Percentiles rank a stretch among this genome's conserved stretches.
Evolutionary conservation across 1,140 invertebrate species (phyloP).

Genomic region (Rhynchophorus ferrugineus): DNA sequence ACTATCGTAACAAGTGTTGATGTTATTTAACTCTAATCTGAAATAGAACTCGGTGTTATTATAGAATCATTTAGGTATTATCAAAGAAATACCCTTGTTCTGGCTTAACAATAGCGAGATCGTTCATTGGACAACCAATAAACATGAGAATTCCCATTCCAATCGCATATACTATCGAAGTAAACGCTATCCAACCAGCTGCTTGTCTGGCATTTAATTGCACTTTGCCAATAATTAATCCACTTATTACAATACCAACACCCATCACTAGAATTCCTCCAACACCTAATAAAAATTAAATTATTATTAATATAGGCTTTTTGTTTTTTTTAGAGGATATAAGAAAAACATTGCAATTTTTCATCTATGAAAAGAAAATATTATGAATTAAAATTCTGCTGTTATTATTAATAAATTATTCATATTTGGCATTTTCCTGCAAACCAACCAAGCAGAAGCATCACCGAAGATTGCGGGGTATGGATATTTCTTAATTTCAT

Average conservation of each 20-base stretch:
- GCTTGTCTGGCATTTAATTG: constrained; percentile 80
- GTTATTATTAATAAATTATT: too few relatives aligned
- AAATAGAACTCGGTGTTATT: constrained; percentile 12
- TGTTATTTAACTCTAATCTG: constrained; percentile 30
- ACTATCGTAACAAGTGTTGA: constrained; percentile 48
- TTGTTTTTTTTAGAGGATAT: too few relatives aligned
- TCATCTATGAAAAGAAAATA: too few relatives aligned
- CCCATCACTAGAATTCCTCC: constrained; percentile 91
- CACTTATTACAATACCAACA: constrained; percentile 74
- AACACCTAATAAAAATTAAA: too few relatives aligned
- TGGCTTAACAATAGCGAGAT: constrained; percentile 61
- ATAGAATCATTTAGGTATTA: background rate
- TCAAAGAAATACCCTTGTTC: constrained; percentile 38
- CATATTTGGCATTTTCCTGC: too few relatives aligned
- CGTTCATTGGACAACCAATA: constrained; percentile 78
- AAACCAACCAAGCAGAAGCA: too few relatives aligned
- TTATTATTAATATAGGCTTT: too few relatives aligned
- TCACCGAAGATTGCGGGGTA: too few relatives aligned
- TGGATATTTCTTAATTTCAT: too few relatives aligned
- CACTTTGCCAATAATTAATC: constrained; percentile 72
- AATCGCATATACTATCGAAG: constrained; percentile 76
- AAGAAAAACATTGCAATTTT: too few relatives aligned
- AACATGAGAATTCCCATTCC: constrained; percentile 85
- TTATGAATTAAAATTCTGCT: too few relatives aligned
- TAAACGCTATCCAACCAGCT: constrained; percentile 84